Conservation (phyloP, 2,113 vertebrate genomes). For the Thunnus thynnus region DNA sequence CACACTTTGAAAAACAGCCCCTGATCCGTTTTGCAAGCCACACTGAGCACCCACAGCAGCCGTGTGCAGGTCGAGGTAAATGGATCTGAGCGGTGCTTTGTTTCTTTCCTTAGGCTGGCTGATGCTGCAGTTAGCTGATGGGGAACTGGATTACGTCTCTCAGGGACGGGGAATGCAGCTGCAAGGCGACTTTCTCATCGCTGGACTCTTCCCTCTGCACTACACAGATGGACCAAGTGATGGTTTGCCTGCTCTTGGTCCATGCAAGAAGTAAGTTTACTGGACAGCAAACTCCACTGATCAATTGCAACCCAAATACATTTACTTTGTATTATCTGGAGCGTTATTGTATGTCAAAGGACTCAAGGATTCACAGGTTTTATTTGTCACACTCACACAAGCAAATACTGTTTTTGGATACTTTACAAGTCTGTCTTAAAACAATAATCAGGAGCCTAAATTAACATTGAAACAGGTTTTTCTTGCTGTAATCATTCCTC, state of each 20-base stretch:
- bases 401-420: too few species aligned
- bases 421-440: too few species aligned
- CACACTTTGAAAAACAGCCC: constrained; percentile 4
- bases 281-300: not conserved
- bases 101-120: constrained; percentile 34
- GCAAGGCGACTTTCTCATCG: constrained; percentile 84
- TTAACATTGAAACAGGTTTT: too few species aligned
- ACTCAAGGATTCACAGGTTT: too few species aligned
- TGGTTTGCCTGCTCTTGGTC: constrained; percentile 67
- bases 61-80: not conserved
- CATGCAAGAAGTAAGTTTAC: constrained; percentile 76
- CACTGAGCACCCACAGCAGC: constrained; percentile 10
- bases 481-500: too few species aligned
- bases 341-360: too few species aligned
- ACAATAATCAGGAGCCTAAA: too few species aligned
- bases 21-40: not conserved
- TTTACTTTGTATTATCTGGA: too few species aligned
- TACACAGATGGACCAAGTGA: not conserved
- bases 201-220: constrained; percentile 88
- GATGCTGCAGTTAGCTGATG: constrained; percentile 41
- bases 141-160: constrained; percentile 54
- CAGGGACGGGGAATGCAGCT: constrained; percentile 74
- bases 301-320: too few species aligned
- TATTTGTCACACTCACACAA: too few species aligned
- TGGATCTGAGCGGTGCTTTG: constrained; percentile 26